Evolutionary conservation across 2,888 invertebrate species (phyloP).

Genomic region (Chaetoderma sp.): DNA sequence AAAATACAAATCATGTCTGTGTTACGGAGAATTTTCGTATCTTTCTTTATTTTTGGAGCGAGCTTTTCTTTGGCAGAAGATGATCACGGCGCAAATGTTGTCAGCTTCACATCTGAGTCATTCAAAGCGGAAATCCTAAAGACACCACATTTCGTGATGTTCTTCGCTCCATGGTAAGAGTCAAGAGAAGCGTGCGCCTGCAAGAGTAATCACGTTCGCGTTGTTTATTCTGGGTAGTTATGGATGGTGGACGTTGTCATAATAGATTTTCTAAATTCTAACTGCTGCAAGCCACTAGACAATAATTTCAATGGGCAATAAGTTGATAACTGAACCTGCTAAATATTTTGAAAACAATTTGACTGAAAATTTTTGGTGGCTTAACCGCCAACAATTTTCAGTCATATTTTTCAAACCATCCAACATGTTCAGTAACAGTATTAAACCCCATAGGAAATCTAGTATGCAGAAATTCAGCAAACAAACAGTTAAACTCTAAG

Average conservation of each 20-base stretch:
- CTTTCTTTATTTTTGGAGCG: not conserved
- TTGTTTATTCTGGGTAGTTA: not conserved
- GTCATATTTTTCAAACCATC: too few relatives aligned
- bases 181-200: too few relatives aligned
- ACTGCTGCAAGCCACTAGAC: too few relatives aligned
- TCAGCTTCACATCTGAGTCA: slow-evolving; percentile 39
- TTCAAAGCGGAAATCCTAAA: slow-evolving; percentile 43
- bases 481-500: too few relatives aligned
- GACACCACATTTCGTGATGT: slow-evolving; percentile 62
- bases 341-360: too few relatives aligned
- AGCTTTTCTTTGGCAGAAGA: slow-evolving; percentile 23
- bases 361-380: too few relatives aligned
- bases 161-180: slow-evolving; percentile 66
- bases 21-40: not conserved
- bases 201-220: not conserved
- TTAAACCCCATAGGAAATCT: too few relatives aligned
- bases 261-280: not conserved
- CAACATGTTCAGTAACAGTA: too few relatives aligned
- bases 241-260: not conserved
- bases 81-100: slow-evolving; percentile 46
- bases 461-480: too few relatives aligned
- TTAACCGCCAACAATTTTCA: too few relatives aligned
- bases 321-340: too few relatives aligned
- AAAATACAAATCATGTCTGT: too few relatives aligned
- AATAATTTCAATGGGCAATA: not conserved